Base-by-base conservation (phyloP, 2,797 vertebrate species). In the Megalops cyprinoides region DNA sequence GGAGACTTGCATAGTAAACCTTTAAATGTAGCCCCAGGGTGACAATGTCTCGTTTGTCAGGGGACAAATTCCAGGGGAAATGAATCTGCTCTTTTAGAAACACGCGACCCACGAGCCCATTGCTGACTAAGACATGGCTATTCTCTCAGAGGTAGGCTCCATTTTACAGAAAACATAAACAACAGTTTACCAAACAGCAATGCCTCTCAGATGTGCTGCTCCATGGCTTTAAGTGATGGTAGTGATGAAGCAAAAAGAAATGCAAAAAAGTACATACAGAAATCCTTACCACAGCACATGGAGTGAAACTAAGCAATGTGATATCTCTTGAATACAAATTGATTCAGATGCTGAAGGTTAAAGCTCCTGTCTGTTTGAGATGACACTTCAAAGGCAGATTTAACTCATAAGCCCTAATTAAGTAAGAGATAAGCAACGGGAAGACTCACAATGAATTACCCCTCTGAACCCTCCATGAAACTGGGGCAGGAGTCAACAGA, bases 301-400 rank as follows among this genome's bases (percentile, higher is more conserved):
- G 80, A 75, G 42, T 60, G 78, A 74, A 81, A 85, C 83, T 87
- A 77, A 46, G 78, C 65, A 83, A 28, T 80, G 80, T 53, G 23
- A 65, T 44, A 79, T 77, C 49, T 51, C 67, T 85, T 88, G 86
- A 89, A 87, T 86, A 84, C 78, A 84, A 89, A 86, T 82, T 88
- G 80, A 78, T 74, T 77, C 77, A 58, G 80, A 37, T 44, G 84
- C 84, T 85, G 86, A 87, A 78, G 84, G 86, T 80, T 37, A 28
- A 23, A 58, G 74, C 85, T 83, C 83, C 74, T 55, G 79, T 92
- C 92, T 91, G 89, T 91, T 91, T 85, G 82, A 82, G 83, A 71
- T 85, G 92, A 92, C 91, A 91, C 91, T 91, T 91, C 89, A 92
- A 93, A 92, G 89, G 88, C 81, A 84, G 88, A 85, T 90, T 83